A percentile compares a stretch with the other conserved stretches of the same genome.
Conservation (phyloP, 2,113 vertebrate genomes). For the Ctenomys sociabilis region DNA sequence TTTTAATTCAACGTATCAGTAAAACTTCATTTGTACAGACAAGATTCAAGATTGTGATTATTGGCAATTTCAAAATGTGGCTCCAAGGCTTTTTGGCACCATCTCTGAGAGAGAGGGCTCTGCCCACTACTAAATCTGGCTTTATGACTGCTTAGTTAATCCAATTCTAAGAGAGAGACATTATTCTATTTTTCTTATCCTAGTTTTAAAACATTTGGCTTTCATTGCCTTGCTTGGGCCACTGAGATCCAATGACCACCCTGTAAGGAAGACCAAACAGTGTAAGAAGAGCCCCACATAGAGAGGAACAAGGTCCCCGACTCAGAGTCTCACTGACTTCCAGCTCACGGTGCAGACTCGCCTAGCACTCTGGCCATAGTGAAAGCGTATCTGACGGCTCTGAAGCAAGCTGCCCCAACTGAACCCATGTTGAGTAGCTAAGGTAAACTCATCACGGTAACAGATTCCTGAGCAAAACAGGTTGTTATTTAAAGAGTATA, state of each 20-base stretch:
- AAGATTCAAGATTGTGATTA: not conserved
- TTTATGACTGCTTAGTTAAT: not conserved
- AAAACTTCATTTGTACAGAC: not conserved
- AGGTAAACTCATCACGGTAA: not conserved
- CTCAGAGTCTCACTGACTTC: not conserved
- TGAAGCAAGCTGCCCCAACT: not conserved
- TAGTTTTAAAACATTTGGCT: not conserved
- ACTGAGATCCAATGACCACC: not conserved
- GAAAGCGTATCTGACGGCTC: not conserved
- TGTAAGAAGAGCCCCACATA: not conserved
- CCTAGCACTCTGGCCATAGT: not conserved
- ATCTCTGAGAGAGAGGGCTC: not conserved
- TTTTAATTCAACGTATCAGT: constrained; percentile 13
- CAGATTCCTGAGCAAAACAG: constrained; percentile 6
- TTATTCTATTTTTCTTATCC: not conserved
- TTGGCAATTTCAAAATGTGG: not conserved
- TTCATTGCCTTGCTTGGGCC: not conserved
- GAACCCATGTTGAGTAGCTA: not conserved
- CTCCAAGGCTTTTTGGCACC: not conserved
- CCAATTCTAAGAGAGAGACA: constrained; percentile 2
- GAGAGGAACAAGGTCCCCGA: not conserved
- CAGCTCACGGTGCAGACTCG: not conserved
- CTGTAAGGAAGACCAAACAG: not conserved
- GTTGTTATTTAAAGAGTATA: constrained; percentile 31
- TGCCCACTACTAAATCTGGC: not conserved